Conservation (phyloP, 1,140 invertebrate species). For the Linepithema humile region DNA sequence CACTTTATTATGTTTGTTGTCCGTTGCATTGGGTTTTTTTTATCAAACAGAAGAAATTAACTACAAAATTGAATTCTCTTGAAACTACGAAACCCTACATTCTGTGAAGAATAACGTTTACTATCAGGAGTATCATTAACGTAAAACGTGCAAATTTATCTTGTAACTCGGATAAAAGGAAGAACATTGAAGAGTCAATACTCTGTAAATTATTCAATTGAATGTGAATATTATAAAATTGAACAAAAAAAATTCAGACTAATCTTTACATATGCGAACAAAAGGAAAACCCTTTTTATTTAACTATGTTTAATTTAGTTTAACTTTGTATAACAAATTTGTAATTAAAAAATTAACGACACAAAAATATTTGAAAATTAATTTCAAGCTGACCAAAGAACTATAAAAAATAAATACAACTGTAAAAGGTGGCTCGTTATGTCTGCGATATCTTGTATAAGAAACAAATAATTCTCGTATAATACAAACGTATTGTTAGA, state of each 20-base stretch:
- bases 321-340: not conserved
- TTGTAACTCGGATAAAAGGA: no score
- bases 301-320: not conserved
- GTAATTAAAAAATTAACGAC: not conserved
- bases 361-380: conserved; percentile 2
- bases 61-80: no score
- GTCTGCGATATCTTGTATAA: not conserved
- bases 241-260: no score
- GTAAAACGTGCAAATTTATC: no score
- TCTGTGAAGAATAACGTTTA: no score
- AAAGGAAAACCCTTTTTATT: not conserved
- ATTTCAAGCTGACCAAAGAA: not conserved
- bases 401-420: not conserved
- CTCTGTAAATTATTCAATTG: not conserved
- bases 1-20: not conserved
- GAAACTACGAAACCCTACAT: no score
- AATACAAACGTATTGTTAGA: conserved; percentile 73
- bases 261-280: no score
- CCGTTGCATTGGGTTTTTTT: not conserved
- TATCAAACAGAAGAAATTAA: not conserved
- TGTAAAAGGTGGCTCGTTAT: not conserved
- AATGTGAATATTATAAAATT: no score
- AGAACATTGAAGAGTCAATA: not conserved
- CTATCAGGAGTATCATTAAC: no score
- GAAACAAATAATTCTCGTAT: conserved; percentile 18